Base-by-base conservation (phyloP, 2,888 invertebrate species). In the Venustoraphidia nigricollis region DNA sequence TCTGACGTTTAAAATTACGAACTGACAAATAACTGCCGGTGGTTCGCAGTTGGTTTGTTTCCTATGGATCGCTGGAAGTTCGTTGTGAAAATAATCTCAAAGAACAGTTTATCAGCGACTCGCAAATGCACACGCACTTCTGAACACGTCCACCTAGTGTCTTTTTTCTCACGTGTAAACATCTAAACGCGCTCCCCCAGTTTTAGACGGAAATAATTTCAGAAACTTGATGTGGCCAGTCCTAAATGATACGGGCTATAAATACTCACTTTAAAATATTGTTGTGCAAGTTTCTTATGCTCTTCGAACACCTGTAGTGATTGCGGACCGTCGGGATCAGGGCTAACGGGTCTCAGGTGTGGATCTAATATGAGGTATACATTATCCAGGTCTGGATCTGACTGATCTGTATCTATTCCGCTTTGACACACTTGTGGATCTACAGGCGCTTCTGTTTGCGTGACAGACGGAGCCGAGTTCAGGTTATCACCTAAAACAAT, bases 221-320 rank as follows among this genome's bases (percentile, higher is more conserved):
- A 17, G 17, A 17, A 17, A 17, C 2, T 17, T 17, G 17, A 17
- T 17, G 4, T 4, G 17, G 17, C 27, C 6, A 27, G 27, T 6
- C 6, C 27, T 27, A n/a, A n/a, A n/a, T n/a, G 27, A 27, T 13
- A 11, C 13, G 38, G 8, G 38, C 13, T 38, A 5, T 8, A 8
- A 38, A 13, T 38, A 50, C 45, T 54, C 56, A 89, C 85, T 67
- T 83, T 84, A 50, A 92, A 76, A 69, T 89, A 92, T 66, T 93
- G 88, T 65, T 89, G 81, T 49, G 90, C 90, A 55, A 92, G 68
- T 67, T 87, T 76, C 61, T 86, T 87, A 63, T 94, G 93, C 59
- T 92, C 87, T 55, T 91, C 81, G 62, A 86, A 94, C 59, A 94
- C 85, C 54, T 82, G 74, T 64, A 86, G 77, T 46, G 93, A 94